Percentiles rank a stretch among this genome's conserved stretches.
phyloP scores from a whole-genome alignment of 2,888 invertebrate species.

The Eupsilia transversa region DNA sequence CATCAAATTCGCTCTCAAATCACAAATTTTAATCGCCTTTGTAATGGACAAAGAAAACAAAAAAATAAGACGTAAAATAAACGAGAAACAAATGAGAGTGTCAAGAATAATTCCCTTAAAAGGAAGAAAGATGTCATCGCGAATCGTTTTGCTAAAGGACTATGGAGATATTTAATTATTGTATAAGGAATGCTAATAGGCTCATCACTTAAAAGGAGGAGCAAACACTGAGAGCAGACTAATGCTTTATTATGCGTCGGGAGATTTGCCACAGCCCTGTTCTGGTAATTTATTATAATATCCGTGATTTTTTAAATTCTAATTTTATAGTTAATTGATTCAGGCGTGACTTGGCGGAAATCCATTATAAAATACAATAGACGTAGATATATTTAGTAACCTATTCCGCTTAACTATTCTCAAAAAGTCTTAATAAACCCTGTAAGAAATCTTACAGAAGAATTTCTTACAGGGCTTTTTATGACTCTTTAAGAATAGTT shows the following conservation, averaged over 20 bases:
- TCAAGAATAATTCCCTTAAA: slow-evolving; percentile 65
- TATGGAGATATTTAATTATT: slow-evolving; percentile 82
- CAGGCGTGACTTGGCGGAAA: too few relatives aligned
- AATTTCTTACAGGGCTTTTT: too few relatives aligned
- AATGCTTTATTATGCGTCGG: slow-evolving; percentile 74
- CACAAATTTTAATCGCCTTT: slow-evolving; percentile 50
- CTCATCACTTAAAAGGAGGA: slow-evolving; percentile 81
- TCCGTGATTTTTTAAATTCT: slow-evolving; percentile 22
- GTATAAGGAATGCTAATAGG: slow-evolving; percentile 84
- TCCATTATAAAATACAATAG: too few relatives aligned
- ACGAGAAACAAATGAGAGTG: slow-evolving; percentile 63
- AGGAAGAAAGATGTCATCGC: slow-evolving; percentile 73
- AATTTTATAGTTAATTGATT: not conserved
- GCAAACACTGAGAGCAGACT: slow-evolving; percentile 72
- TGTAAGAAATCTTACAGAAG: too few relatives aligned
- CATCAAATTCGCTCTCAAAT: slow-evolving; percentile 36
- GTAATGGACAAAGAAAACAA: slow-evolving; percentile 35
- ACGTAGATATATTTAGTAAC: too few relatives aligned
- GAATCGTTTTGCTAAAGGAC: slow-evolving; percentile 74
- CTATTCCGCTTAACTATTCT: too few relatives aligned
- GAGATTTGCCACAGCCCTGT: slow-evolving; percentile 33
- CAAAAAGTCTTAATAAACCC: too few relatives aligned
- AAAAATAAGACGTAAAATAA: slow-evolving; percentile 42
- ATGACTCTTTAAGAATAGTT: too few relatives aligned
- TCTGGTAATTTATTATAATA: slow-evolving; percentile 28